phyloP scores from a whole-genome alignment of 1,140 invertebrate species.

The Microplitis mediator region DNA sequence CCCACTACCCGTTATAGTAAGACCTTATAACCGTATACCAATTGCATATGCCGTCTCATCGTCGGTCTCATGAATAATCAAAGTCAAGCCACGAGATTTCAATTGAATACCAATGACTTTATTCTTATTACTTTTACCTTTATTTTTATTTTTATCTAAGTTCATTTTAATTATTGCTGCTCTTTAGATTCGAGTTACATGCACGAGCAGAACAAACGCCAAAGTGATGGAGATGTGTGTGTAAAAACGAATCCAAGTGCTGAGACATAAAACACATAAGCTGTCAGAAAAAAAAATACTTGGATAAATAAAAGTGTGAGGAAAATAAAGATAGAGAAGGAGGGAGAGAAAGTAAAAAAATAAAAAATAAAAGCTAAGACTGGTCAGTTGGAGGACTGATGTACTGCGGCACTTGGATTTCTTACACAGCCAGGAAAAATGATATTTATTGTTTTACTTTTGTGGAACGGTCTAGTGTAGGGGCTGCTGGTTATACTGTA shows the following conservation, averaged over 20 bases:
- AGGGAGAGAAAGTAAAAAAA: neutral
- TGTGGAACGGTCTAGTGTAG: neutral
- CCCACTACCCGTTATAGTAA: neutral
- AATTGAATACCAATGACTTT: neutral
- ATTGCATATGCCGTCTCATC: slow-evolving; percentile 29
- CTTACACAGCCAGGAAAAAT: neutral
- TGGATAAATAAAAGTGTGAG: neutral
- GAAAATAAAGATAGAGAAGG: slow-evolving; percentile 3
- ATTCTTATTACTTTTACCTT: no score
- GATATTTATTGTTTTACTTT: slow-evolving; percentile 11
- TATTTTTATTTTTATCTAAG: neutral
- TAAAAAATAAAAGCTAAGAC: no score
- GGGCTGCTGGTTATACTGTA: neutral
- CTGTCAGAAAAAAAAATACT: neutral
- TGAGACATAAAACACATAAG: no score
- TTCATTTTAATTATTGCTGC: neutral
- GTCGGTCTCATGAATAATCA: slow-evolving; percentile 30
- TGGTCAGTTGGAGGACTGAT: slow-evolving; percentile 21
- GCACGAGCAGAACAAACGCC: no score
- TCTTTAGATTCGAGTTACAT: no score
- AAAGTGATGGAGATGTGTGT: no score
- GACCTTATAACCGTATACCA: neutral
- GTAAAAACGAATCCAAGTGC: no score
- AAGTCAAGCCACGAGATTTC: slow-evolving; percentile 14
- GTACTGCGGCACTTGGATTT: slow-evolving; percentile 28